These are phyloP conservation scores for Exaiptasia diaphana DNA, from an alignment of 64 coral and sea anemone species.

Conservation along the genomic window DNA sequence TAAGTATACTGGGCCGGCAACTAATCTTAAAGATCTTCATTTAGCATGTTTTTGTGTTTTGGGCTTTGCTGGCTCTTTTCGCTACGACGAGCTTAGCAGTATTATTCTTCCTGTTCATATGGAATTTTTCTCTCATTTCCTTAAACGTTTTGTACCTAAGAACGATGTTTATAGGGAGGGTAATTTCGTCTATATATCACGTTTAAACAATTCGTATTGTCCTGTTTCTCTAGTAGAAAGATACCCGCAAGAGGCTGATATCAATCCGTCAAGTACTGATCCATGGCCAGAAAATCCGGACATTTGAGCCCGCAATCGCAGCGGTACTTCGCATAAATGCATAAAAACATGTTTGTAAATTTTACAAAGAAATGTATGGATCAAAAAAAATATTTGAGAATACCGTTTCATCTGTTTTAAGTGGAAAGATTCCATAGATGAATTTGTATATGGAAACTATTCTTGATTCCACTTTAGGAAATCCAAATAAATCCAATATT, in stretches of 20 bases:
- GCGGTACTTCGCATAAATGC: no score
- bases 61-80: conserved; percentile 49
- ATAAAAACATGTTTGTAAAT: no score
- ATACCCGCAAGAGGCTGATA: conserved; percentile 1
- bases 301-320: no score
- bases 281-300: no score
- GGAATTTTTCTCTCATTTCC: conserved; percentile 1
- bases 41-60: conserved; percentile 35
- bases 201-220: conserved; percentile 27
- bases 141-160: conserved; percentile 53
- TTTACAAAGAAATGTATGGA: no score
- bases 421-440: no score
- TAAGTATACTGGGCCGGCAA: conserved; percentile 28
- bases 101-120: conserved; percentile 16
- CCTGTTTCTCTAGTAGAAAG: conserved; percentile 41
- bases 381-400: no score
- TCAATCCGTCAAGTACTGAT: not conserved
- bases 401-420: no score
- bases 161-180: conserved; percentile 46
- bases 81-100: conserved; percentile 34
- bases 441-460: no score
- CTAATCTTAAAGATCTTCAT: conserved; percentile 40
- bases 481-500: no score
- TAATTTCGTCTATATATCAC: conserved; percentile 41
- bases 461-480: no score